These are phyloP conservation scores for Lophius piscatorius DNA, from an alignment of 2,113 vertebrate genomes.

Conservation along the genomic window DNA sequence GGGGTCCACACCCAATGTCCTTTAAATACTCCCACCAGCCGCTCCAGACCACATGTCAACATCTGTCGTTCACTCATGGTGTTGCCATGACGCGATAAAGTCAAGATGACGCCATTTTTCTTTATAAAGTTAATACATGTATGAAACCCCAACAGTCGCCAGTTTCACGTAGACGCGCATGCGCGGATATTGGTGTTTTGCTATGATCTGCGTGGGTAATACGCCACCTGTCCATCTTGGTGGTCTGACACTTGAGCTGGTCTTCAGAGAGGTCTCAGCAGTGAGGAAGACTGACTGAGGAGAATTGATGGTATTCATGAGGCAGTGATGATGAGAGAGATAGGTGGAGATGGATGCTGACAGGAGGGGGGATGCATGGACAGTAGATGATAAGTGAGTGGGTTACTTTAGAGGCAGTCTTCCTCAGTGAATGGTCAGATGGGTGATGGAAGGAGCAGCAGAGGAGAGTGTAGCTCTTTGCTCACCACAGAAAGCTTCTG, in stretches of 20 bases:
- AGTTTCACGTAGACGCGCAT: slow-evolving; percentile 26
- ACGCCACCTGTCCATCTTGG: slow-evolving; percentile 20
- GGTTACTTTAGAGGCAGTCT: slow-evolving; percentile 33
- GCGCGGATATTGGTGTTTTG: slow-evolving; percentile 39
- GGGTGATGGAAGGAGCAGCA: slow-evolving; percentile 46
- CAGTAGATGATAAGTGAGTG: slow-evolving; percentile 37
- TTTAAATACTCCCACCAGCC: no score
- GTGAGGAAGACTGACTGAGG: slow-evolving; percentile 9
- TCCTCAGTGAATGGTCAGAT: slow-evolving; percentile 41
- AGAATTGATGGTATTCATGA: slow-evolving; percentile 44
- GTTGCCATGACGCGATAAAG: not conserved
- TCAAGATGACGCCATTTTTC: no score
- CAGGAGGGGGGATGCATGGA: slow-evolving; percentile 42
- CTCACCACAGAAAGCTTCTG: slow-evolving; percentile 37
- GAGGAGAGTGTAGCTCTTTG: slow-evolving; percentile 21
- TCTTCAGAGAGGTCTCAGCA: slow-evolving; percentile 55
- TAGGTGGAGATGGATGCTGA: slow-evolving; percentile 47
- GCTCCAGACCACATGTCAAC: slow-evolving; percentile 2
- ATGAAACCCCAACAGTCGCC: not conserved
- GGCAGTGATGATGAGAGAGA: slow-evolving; percentile 24
- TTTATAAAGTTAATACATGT: no score
- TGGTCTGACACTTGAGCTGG: slow-evolving; percentile 66
- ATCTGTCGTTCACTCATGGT: not conserved
- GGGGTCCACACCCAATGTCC: not conserved
- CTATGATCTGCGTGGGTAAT: slow-evolving; percentile 38